Base-by-base conservation (phyloP, 1,140 invertebrate species). In the Drosophila willistoni region DNA sequence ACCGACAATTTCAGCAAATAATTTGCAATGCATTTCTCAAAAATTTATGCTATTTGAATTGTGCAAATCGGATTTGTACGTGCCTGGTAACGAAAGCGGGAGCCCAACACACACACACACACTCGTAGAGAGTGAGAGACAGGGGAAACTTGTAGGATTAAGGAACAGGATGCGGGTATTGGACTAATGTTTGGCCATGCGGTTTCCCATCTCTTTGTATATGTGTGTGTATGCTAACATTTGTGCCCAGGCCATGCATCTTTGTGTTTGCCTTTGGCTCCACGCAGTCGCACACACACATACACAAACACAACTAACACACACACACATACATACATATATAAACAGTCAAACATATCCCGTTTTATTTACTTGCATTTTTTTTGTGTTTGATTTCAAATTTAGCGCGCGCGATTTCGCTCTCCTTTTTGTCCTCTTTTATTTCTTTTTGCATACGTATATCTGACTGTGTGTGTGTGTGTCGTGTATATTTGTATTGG, bases 1-100 rank as follows among this genome's bases (percentile, higher is more conserved):
- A 12, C 56, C 33, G 68, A 69, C 56, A 68, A 77, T 86, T 86
- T 73, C 61, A 64, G 64, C 79, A 89, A 86, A 87, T 84, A 87
- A 66, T 73, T 77, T 74, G 54, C 63, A 42, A 66, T 81, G 68
- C 79, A 71, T 77, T 79, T 61, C 54, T 57, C 34, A 80, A 57
- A 83, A 87, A 87, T 79, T 42, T 62, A 71, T 71, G 80, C 69
- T 87, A 87, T 87, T 87, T 87, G 84, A 80, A 89, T 89, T 89
- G 84, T 74, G 83, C 63, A 84, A 87, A 87, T 89, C 83, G 84
- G 77, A 87, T 89, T 89, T 89, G 77, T 89, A 87, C 83, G 83
- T 87, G 83, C 71, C 75, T 70, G 17, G 17, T 51, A 51, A 7
- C 12, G 12, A 39, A 39, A 39, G 36, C 10, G 36, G 12, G 10